Evolutionary conservation across 2,113 vertebrate species (phyloP).

Genomic region (Dinomys branickii): DNA sequence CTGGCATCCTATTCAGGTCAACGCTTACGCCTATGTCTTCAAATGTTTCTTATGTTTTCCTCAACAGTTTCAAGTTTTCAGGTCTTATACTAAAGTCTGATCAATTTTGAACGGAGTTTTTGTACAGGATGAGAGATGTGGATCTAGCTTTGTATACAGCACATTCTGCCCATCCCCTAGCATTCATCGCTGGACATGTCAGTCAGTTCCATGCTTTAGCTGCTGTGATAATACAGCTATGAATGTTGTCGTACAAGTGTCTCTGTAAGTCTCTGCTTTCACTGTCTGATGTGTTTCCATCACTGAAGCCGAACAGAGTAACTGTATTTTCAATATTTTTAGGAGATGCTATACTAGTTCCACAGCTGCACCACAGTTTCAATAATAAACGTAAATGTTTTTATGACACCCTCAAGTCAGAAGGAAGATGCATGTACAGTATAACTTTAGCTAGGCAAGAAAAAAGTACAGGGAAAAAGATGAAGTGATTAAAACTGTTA

Average conservation of each 20-base stretch:
- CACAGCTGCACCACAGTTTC: not conserved
- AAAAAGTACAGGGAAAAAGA: not conserved
- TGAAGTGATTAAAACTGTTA: slow-evolving; percentile 20
- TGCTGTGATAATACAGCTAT: not conserved
- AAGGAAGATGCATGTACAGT: not conserved
- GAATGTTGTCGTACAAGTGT: not conserved
- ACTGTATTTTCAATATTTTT: slow-evolving; percentile 50
- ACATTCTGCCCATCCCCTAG: not conserved
- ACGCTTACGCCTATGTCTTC: not conserved
- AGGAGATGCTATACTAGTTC: slow-evolving; percentile 37
- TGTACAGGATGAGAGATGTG: not conserved
- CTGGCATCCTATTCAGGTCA: not conserved
- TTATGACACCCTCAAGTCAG: not conserved
- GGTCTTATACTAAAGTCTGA: not conserved
- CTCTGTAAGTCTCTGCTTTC: not conserved
- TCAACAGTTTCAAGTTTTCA: not conserved
- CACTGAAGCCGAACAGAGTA: not conserved
- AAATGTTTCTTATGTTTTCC: not conserved
- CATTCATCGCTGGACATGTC: not conserved
- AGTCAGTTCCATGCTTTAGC: not conserved
- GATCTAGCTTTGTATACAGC: not conserved
- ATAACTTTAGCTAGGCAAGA: slow-evolving; percentile 1
- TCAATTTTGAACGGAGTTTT: not conserved
- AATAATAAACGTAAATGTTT: slow-evolving; percentile 40
- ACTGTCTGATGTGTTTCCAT: not conserved